Base-by-base conservation (phyloP, 2,113 vertebrate genomes). In the Myotis davidii region DNA sequence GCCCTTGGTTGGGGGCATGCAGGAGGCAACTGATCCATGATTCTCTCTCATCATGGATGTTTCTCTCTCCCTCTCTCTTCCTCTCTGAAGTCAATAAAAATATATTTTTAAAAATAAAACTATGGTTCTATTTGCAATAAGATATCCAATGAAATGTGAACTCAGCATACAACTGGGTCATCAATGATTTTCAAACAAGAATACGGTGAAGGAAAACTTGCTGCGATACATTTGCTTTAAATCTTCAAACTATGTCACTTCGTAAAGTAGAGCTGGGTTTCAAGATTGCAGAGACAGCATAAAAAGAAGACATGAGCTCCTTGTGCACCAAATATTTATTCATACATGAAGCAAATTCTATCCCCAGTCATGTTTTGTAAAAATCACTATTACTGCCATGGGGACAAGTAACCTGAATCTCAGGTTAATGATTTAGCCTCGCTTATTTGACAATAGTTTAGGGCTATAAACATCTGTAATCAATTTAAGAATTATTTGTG, bases 401-500 rank as follows among this genome's bases (percentile, higher is more conserved):
- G 37, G 37, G 23, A 73, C 59, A 17, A 67, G 42, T 85, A 94
- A 94, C 89, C 23, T 45, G 50, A 92, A 65, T 93, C 45, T 95
- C 59, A 87, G 52, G 81, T 91, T 95, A 92, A 93, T 48, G 34
- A 93, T 91, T 96, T 93, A 87, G 45, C 87, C 91, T 89, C 39
- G 32, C 67, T 91, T 94, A 90, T 69, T 93, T 59, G 61, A 90
- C 37, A 85, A 72, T 95, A 88, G 56, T 82, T 86, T 50, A 85
- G 18, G 50, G 2, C n/a, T 72, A 37, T 77, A 73, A 86, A 73
- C 96, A 96, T 91, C 91, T 96, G 96, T 88, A 79, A 92, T 95
- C 48, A 73, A 81, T 96, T 96, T 91, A 89, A 65, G 72, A 94
- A 69, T 94, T 94, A 87, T 89, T 97, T 94, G 74, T 96, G 89